phyloP scores from a whole-genome alignment of 2,113 vertebrate genomes.

The Hippocampus zosterae region DNA sequence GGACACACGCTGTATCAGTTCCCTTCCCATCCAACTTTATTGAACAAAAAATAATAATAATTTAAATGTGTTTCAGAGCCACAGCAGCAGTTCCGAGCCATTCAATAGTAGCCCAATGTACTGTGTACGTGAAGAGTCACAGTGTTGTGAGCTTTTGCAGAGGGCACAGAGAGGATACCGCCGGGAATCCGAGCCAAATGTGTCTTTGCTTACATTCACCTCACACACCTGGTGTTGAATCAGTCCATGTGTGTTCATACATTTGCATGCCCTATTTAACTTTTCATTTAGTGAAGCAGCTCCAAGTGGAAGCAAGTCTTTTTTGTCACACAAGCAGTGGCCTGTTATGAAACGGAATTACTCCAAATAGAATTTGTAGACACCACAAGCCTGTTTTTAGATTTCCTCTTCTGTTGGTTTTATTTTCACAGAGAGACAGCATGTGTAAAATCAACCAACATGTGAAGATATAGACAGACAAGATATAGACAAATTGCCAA shows the following conservation, averaged over 20 bases:
- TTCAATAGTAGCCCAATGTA: neutral
- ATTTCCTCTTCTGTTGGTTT: neutral
- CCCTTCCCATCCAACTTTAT: too few species aligned
- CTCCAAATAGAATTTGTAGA: neutral
- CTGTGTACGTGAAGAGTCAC: neutral
- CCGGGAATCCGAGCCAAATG: slow-evolving; percentile 55
- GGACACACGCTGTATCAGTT: too few species aligned
- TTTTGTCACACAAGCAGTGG: slow-evolving; percentile 53
- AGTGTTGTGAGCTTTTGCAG: slow-evolving; percentile 34
- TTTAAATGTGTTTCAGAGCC: neutral
- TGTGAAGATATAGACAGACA: slow-evolving; percentile 6
- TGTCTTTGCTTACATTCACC: slow-evolving; percentile 51
- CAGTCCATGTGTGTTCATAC: slow-evolving; percentile 20
- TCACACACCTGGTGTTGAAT: slow-evolving; percentile 58
- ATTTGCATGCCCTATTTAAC: slow-evolving; percentile 68
- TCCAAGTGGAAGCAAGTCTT: slow-evolving; percentile 54
- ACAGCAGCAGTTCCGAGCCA: neutral
- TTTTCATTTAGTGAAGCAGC: slow-evolving; percentile 43
- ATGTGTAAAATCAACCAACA: neutral
- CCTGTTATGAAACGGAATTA: slow-evolving; percentile 37
- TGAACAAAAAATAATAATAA: too few species aligned
- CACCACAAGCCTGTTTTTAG: neutral
- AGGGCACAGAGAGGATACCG: slow-evolving; percentile 56
- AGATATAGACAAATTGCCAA: neutral
- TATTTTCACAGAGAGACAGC: neutral